These are phyloP conservation scores for Sinocyclocheilus maitianheensis DNA, from an alignment of 2,113 vertebrate species.

Conservation along the genomic window DNA sequence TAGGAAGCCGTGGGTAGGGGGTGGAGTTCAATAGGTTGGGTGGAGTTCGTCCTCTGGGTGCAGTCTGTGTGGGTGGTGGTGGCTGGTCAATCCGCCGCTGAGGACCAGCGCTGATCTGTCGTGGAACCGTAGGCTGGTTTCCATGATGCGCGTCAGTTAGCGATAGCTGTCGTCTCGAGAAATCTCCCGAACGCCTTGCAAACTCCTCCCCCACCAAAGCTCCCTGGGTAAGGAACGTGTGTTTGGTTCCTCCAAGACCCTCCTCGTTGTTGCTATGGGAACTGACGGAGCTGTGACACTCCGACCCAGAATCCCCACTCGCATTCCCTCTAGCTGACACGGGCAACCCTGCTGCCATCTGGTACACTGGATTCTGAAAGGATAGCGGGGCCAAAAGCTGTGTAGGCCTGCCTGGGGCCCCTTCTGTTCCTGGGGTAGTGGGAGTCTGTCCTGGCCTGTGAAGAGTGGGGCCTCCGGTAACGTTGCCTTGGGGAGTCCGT, in stretches of 20 bases:
- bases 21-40: slow-evolving; percentile 85
- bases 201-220: slow-evolving; percentile 84
- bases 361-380: slow-evolving; percentile 98
- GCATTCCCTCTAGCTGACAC: slow-evolving; percentile 86
- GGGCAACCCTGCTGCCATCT: slow-evolving; percentile 94
- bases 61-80: slow-evolving; percentile 73
- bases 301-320: slow-evolving; percentile 90
- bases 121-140: slow-evolving; percentile 79
- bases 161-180: slow-evolving; percentile 89
- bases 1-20: slow-evolving; percentile 87
- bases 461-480: slow-evolving; percentile 81
- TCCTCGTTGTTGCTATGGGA: slow-evolving; percentile 98
- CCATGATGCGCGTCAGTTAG: slow-evolving; percentile 84
- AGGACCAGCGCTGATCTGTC: slow-evolving; percentile 92
- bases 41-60: slow-evolving; percentile 86
- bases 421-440: slow-evolving; percentile 79
- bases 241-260: slow-evolving; percentile 70
- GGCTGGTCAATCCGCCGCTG: slow-evolving; percentile 94
- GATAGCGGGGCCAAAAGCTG: slow-evolving; percentile 93
- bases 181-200: slow-evolving; percentile 83
- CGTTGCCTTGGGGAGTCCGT: slow-evolving; percentile 77
- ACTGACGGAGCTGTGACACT: slow-evolving; percentile 97
- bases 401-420: slow-evolving; percentile 81
- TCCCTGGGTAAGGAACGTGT: slow-evolving; percentile 75
- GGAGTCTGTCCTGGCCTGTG: slow-evolving; percentile 85